Evolutionary conservation across 2,797 vertebrate species (phyloP), one percentile per base, ranked within the genome.

Genomic region (Pipistrellus pipistrellus): DNA sequence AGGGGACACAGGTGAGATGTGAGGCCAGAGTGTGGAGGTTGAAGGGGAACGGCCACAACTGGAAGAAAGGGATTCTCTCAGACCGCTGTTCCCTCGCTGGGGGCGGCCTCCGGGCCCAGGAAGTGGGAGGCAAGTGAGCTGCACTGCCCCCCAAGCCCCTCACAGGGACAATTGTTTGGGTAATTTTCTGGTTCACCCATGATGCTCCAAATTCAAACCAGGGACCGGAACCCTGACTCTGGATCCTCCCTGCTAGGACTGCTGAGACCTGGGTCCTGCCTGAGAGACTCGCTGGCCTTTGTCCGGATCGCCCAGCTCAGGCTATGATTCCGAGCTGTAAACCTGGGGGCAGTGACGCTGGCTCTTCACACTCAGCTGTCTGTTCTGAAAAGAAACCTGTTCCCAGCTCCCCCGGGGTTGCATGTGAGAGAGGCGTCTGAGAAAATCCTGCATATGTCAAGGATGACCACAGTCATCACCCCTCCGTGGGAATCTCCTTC

Each of bases 21-120:
- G 48, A 62, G 46, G 55, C 46, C 73, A 11, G 8, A 7, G 17
- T 23, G 13, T 55, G 35, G 41, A 64, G 8, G 66, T 9, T 1
- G 0, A 64, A 64, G 55, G 11, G 2, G 1, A 27, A 2, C 0
- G 12, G 14, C 17, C 30, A 27, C 30, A 48, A 2, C 27, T 8
- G 17, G 55, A 66, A 14, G 44, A 66, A 57, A 20, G 17, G 53
- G 53, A 7, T n/a, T 59, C 35, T 64, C 46, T 15, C 41, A 48
- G 41, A 25, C 7, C n/a, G 44, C 30, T 35, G 4, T n/a, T 48
- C 21, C 48, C 72, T 12, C 4, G 27, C 57, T 21, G 11, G 38
- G 51, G 73, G 23, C 51, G 1, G 14, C 71, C 5, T 44, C 14
- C 27, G 5, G 2, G 14, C 20, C 41, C n/a, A 23, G 44, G 46